Percentiles rank a stretch among this genome's conserved stretches.
phyloP scores from a whole-genome alignment of 2,888 invertebrate species.

The Drosophila macrospina region DNA sequence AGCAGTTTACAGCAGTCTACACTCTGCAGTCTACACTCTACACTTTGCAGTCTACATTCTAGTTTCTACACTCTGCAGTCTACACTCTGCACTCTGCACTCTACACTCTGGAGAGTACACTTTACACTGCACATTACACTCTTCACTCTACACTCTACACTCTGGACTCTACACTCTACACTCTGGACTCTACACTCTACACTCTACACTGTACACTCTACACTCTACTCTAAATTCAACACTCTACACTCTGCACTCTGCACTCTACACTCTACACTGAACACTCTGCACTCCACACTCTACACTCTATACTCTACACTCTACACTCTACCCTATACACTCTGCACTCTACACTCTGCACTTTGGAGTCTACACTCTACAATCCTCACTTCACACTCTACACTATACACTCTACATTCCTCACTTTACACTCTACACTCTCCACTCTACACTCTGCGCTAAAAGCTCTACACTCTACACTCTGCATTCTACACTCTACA shows the following conservation, averaged over 20 bases:
- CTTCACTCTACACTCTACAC: background rate
- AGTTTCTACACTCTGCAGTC: constrained; percentile 27
- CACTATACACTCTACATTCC: background rate
- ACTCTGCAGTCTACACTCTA: background rate
- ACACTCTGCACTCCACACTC: background rate
- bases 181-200: background rate
- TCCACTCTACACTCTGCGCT: constrained; percentile 21
- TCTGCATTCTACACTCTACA: background rate
- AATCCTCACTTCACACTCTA: no score
- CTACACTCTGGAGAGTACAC: no score
- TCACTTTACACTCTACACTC: constrained; percentile 11
- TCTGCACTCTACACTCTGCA: background rate
- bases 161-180: constrained; percentile 2
- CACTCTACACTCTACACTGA: background rate
- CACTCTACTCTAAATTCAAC: no score
- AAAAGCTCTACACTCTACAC: background rate
- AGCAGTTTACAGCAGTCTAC: background rate
- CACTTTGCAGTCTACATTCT: background rate
- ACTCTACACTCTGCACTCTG: constrained; percentile 1
- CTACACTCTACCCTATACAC: background rate
- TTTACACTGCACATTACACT: no score
- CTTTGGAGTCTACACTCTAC: constrained; percentile 1
- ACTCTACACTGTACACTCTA: constrained; percentile 1
- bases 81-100: constrained; percentile 18
- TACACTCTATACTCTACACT: constrained; percentile 1